phyloP scores from a whole-genome alignment of 2,113 vertebrate species.

The Muscicapa adusta region DNA sequence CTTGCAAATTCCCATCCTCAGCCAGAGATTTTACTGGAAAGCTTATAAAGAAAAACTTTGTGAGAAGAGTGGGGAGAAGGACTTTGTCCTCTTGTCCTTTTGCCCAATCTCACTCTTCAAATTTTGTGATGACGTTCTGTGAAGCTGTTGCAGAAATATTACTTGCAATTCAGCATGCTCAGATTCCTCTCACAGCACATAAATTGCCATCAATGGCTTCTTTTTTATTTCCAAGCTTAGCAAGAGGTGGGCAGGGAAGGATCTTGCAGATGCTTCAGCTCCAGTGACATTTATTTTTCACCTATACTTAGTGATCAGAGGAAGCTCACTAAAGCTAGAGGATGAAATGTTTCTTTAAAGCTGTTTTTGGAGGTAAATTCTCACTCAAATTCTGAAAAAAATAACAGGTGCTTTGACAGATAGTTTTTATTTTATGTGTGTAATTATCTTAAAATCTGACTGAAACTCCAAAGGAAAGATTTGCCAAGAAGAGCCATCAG shows the following conservation, averaged over 20 bases:
- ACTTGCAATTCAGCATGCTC: not conserved
- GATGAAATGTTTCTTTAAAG: not conserved
- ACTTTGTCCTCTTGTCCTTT: not conserved
- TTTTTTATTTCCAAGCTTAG: not conserved
- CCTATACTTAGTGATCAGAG: not conserved
- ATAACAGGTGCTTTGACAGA: not conserved
- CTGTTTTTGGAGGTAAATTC: not conserved
- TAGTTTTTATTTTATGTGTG: not conserved
- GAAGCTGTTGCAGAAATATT: not conserved
- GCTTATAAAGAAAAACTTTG: not conserved
- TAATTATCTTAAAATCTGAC: not conserved
- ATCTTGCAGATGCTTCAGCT: accelerated
- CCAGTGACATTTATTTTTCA: not conserved
- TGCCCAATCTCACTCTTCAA: not conserved
- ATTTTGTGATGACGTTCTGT: not conserved
- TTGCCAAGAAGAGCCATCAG: not conserved
- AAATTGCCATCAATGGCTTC: not conserved
- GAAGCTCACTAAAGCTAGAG: not conserved
- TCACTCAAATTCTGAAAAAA: not conserved
- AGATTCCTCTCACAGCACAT: not conserved
- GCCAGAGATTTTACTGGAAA: not conserved
- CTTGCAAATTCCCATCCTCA: not conserved
- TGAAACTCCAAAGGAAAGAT: not conserved
- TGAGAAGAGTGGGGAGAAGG: not conserved
- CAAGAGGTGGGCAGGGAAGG: not conserved